Percentiles rank a stretch among this genome's conserved stretches.
phyloP scores from a whole-genome alignment of 1,140 invertebrate species.

The Stenopsyche tienmushanensis region DNA sequence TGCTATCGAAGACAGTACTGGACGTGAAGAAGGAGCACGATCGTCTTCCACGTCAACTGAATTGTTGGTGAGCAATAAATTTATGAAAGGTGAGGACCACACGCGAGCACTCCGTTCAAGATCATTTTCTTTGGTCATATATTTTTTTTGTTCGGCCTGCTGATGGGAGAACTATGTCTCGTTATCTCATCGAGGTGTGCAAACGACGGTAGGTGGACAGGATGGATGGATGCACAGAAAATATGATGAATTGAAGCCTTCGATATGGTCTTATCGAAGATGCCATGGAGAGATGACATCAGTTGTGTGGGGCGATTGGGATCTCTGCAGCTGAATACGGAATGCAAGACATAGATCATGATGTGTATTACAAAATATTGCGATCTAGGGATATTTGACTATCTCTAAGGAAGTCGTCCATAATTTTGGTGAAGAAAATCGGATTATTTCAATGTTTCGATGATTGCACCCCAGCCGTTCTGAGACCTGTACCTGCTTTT shows the following conservation, averaged over 20 bases:
- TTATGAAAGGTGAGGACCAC: conserved; percentile 15
- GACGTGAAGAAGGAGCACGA: neutral
- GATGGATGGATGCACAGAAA: neutral
- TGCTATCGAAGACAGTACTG: conserved; percentile 1
- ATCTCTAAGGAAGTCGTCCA: too few species aligned
- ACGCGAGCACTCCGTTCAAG: neutral
- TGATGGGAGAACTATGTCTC: conserved; percentile 36
- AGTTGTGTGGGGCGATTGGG: too few species aligned
- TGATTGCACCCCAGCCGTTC: too few species aligned
- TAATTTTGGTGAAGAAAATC: too few species aligned
- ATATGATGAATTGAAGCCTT: conserved; percentile 25
- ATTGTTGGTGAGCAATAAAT: neutral
- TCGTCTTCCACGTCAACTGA: conserved; percentile 1
- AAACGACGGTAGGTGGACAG: conserved; percentile 4
- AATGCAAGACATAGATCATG: too few species aligned
- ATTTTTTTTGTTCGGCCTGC: neutral
- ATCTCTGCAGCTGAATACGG: too few species aligned
- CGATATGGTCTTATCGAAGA: too few species aligned
- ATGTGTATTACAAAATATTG: too few species aligned
- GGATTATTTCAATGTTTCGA: too few species aligned
- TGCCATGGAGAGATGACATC: neutral
- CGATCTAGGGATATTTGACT: too few species aligned
- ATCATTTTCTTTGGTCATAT: conserved; percentile 4
- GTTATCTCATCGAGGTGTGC: conserved; percentile 13
- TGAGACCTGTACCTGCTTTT: too few species aligned